Evolutionary conservation across 2,797 vertebrate genomes (phyloP), one percentile per base, ranked within the genome.

Genomic region (Leptoclinus maculatus): DNA sequence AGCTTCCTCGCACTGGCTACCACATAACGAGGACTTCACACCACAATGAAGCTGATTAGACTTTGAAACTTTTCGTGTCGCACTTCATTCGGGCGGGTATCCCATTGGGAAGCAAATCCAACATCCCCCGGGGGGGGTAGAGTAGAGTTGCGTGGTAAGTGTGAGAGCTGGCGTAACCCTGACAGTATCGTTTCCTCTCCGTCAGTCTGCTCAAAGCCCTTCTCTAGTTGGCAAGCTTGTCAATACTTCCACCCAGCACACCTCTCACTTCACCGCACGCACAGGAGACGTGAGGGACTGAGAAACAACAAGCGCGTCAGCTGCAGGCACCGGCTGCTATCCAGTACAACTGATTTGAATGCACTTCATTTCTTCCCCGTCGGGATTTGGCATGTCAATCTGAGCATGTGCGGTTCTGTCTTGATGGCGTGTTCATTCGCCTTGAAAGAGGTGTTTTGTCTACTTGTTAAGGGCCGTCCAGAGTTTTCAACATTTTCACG

Each of bases 311-410:
- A 78, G 79, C 80, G 78, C 58, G 17, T 88, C 89, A 88, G 89
- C 91, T 90, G 88, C 85, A 88, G 84, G 80, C 87, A 84, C 75
- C 92, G 92, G 91, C 90, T 94, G 92, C 85, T 86, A 76, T 78
- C 83, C 81, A 71, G 78, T 84, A 87, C 76, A 79, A 91, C 87
- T 88, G 83, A 91, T 93, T 83, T 90, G 77, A 90, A 89, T 88
- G 89, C 89, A 79, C 80, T 88, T 87, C 70, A 85, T 88, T 83
- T 83, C 76, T 43, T 65, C 82, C 79, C 86, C 74, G 79, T 76
- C 83, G 84, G 84, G 86, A 80, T 82, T 78, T 73, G 65, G 43
- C 63, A 27, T 74, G 80, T 89, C 88, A 89, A 70, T 91, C 85
- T 47, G 67, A 86, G 68, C 82, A 72, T 78, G 76, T 83, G 75